These are phyloP conservation scores for Platyrinchus mystaceus DNA, from an alignment of 2,797 vertebrate genomes.

Conservation along the genomic window DNA sequence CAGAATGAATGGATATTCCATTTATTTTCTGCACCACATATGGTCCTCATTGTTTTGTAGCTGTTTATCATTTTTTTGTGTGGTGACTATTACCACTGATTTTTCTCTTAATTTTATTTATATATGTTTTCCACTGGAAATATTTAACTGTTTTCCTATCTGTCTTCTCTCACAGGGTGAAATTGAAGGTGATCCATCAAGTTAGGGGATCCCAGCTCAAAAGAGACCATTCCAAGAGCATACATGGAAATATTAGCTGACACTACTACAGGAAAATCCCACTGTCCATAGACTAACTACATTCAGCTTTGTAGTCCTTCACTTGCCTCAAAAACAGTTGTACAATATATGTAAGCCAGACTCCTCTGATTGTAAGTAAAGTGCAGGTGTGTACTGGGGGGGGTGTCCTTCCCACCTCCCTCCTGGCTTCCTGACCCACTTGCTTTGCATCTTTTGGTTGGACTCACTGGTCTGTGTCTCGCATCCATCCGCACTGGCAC, in stretches of 20 bases:
- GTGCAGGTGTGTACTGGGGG: not conserved
- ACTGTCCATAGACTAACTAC: constrained; percentile 1
- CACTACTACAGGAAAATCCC: constrained; percentile 36
- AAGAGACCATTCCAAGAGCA: constrained; percentile 27
- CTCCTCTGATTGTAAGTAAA: constrained; percentile 5
- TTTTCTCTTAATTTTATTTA: not conserved
- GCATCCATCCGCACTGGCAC: not conserved
- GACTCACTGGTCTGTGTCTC: not conserved
- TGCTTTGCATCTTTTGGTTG: not conserved
- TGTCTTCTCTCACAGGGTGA: constrained; percentile 54
- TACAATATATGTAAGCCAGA: not conserved
- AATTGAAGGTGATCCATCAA: constrained; percentile 38
- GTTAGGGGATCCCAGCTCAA: not conserved
- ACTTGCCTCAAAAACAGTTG: not conserved
- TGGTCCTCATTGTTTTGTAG: not conserved
- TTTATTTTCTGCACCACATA: not conserved
- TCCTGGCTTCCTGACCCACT: not conserved
- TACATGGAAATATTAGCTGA: constrained; percentile 40
- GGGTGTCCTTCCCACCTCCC: not conserved
- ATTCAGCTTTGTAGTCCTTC: constrained; percentile 45
- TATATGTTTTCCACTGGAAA: not conserved
- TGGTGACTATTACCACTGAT: not conserved
- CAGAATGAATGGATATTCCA: not conserved
- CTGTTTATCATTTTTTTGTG: not conserved
- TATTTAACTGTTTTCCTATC: not conserved